Evolutionary conservation across 2,888 invertebrate species (phyloP).

Genomic region (Lithophane ornitopus): DNA sequence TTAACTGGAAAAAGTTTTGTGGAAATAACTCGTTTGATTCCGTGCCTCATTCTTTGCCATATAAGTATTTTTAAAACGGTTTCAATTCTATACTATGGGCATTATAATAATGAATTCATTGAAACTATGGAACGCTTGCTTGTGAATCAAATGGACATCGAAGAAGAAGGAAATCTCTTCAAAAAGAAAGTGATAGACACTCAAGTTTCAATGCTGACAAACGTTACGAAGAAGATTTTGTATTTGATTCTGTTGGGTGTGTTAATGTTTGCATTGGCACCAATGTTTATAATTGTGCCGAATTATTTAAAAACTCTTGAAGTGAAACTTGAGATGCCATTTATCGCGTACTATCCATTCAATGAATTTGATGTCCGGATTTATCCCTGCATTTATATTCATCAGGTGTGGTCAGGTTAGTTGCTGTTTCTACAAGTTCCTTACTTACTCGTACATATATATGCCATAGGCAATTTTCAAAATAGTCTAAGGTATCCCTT

Average conservation of each 20-base stretch:
- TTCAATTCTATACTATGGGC: constrained; percentile 35
- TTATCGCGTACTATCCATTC: constrained; percentile 53
- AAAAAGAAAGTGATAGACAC: constrained; percentile 35
- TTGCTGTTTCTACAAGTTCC: neutral
- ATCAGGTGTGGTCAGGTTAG: constrained; percentile 51
- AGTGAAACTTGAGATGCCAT: constrained; percentile 51
- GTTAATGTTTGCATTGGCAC: constrained; percentile 39
- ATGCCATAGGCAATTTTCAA: neutral
- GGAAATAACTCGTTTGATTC: constrained; percentile 51
- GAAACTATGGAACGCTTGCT: constrained; percentile 39
- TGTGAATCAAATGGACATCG: neutral
- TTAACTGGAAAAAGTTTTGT: constrained; percentile 42
- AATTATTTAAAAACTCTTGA: constrained; percentile 36
- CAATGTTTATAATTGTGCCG: constrained; percentile 21
- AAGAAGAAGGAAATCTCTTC: constrained; percentile 24
- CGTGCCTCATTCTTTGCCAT: constrained; percentile 42
- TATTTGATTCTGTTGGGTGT: constrained; percentile 29
- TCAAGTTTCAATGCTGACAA: constrained; percentile 36
- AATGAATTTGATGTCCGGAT: constrained; percentile 40
- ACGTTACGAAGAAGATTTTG: constrained; percentile 17
- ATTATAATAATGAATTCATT: constrained; percentile 43
- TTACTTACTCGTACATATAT: no score
- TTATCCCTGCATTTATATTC: constrained; percentile 47
- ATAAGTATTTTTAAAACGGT: constrained; percentile 41
- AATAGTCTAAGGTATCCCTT: no score